phyloP scores from a whole-genome alignment of 1,140 invertebrate species.

The Phocides pigmalion region DNA sequence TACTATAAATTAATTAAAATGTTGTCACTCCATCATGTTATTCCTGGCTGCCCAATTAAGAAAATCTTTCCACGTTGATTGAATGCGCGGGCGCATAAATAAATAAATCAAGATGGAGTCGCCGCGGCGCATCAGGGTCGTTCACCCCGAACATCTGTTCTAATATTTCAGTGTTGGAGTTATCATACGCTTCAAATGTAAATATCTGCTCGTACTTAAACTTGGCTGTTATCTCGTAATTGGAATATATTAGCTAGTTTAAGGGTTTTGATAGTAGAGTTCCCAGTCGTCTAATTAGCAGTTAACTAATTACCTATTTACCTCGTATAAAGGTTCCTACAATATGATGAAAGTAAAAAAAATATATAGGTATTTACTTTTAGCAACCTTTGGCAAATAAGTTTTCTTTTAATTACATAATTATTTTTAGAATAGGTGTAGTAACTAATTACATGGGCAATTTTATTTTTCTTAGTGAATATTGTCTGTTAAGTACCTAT shows the following conservation, averaged over 20 bases:
- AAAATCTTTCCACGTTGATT: slow-evolving; percentile 45
- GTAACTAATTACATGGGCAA: no score
- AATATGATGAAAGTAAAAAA: no score
- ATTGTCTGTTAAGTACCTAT: no score
- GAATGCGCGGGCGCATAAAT: slow-evolving; percentile 64
- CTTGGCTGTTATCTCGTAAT: slow-evolving; percentile 55
- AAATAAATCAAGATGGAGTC: slow-evolving; percentile 56
- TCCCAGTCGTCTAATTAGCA: not conserved
- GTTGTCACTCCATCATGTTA: slow-evolving; percentile 18
- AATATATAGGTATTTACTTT: no score
- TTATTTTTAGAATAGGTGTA: no score
- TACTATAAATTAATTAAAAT: slow-evolving; percentile 14
- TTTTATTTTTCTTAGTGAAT: no score
- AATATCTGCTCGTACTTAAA: slow-evolving; percentile 48
- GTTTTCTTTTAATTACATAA: no score
- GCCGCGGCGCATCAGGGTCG: slow-evolving; percentile 52
- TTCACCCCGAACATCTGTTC: slow-evolving; percentile 80
- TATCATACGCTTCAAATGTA: slow-evolving; percentile 62
- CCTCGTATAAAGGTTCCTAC: no score
- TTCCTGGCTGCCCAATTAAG: slow-evolving; percentile 41
- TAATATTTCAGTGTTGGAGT: slow-evolving; percentile 69
- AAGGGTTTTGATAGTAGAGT: not conserved
- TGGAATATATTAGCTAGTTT: slow-evolving; percentile 31
- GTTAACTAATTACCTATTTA: not conserved
- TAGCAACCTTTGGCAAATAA: no score